Percentiles rank a stretch among this genome's conserved stretches.
Conservation (phyloP, 2,797 vertebrate genomes). For the Danio tinwini region DNA sequence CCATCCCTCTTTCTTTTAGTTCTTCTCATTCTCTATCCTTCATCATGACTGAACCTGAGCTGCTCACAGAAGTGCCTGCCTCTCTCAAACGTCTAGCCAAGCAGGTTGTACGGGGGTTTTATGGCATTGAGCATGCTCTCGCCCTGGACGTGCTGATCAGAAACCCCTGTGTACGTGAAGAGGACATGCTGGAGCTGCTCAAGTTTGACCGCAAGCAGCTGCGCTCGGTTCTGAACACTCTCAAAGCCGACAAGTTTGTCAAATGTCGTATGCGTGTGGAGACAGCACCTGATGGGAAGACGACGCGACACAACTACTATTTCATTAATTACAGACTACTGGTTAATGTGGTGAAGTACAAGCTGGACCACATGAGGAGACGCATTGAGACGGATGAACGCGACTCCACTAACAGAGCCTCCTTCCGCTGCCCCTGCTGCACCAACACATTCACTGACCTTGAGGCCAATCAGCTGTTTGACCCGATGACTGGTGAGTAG, state of each 20-base stretch:
- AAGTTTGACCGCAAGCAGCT: slow-evolving; percentile 98
- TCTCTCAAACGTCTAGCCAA: slow-evolving; percentile 95
- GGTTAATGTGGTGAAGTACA: slow-evolving; percentile 98
- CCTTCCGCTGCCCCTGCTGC: slow-evolving; percentile 95
- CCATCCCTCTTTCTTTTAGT: background rate
- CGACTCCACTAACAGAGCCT: slow-evolving; percentile 96
- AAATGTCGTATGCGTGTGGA: slow-evolving; percentile 98
- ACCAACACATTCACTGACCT: slow-evolving; percentile 95
- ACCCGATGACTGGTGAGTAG: slow-evolving; percentile 89
- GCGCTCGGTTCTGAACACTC: slow-evolving; percentile 93
- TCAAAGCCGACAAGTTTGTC: slow-evolving; percentile 97
- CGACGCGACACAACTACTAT: slow-evolving; percentile 97
- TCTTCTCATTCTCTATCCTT: background rate
- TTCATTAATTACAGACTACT: slow-evolving; percentile 97
- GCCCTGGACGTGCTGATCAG: slow-evolving; percentile 97
- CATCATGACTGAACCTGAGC: slow-evolving; percentile 92
- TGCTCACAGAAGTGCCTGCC: slow-evolving; percentile 93
- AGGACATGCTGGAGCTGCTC: slow-evolving; percentile 97
- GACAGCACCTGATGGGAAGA: slow-evolving; percentile 94
- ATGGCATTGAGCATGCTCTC: slow-evolving; percentile 93
- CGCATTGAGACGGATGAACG: slow-evolving; percentile 97
- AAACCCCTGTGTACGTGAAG: slow-evolving; percentile 95
- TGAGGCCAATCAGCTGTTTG: slow-evolving; percentile 98
- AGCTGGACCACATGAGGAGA: slow-evolving; percentile 98
- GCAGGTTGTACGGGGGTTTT: slow-evolving; percentile 96